Conservation (phyloP, 1,140 invertebrate genomes). For the Oscheius sp. region DNA sequence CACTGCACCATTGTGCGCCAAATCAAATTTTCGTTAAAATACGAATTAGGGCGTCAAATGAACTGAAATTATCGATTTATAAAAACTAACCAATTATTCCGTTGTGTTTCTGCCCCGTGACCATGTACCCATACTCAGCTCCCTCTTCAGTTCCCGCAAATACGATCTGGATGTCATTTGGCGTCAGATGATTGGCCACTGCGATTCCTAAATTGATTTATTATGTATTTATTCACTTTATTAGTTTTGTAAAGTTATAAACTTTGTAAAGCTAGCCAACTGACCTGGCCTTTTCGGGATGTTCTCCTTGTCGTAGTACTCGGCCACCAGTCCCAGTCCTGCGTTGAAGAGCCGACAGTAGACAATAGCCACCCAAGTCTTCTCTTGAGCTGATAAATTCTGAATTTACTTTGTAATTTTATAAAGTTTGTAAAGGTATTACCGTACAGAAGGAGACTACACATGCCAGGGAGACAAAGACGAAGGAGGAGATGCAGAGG, state of each 20-base stretch:
- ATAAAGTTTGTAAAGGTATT: not conserved
- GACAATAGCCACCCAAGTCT: conserved; percentile 30
- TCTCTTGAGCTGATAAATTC: conserved; percentile 25
- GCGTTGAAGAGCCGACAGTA: conserved; percentile 19
- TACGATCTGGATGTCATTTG: conserved; percentile 40
- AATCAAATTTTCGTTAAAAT: no score
- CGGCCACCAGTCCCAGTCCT: conserved; percentile 15
- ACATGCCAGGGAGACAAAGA: conserved; percentile 28
- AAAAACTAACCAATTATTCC: conserved; percentile 34
- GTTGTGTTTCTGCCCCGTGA: conserved; percentile 40
- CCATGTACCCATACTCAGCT: conserved; percentile 25
- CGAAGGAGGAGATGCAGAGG: conserved; percentile 21
- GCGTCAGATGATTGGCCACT: conserved; percentile 37
- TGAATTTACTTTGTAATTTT: not conserved
- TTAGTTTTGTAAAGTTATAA: not conserved
- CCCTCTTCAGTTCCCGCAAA: conserved; percentile 31
- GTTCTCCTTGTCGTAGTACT: conserved; percentile 12
- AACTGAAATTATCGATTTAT: no score
- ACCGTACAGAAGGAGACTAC: conserved; percentile 17
- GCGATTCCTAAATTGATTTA: conserved; percentile 22
- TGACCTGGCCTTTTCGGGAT: conserved; percentile 27
- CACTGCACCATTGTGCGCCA: no score
- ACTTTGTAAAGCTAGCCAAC: not conserved
- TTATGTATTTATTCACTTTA: not conserved
- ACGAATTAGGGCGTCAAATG: no score